Evolutionary conservation across 2,113 vertebrate species (phyloP).

Genomic region (Rhea americana): DNA sequence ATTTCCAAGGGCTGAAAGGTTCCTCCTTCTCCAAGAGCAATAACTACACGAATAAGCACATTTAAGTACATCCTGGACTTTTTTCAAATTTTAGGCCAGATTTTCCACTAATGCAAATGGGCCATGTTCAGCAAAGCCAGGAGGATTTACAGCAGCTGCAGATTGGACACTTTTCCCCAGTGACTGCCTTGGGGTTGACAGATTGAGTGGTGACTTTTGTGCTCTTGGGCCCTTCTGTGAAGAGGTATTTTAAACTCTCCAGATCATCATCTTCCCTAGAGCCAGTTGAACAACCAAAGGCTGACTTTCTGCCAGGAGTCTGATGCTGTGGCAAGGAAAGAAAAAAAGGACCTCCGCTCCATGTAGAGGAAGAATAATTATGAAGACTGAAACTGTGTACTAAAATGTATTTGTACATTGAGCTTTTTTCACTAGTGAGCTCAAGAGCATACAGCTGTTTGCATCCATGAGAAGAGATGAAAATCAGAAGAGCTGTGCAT

Average conservation of each 20-base stretch:
- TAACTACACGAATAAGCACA: neutral
- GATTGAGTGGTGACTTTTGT: neutral
- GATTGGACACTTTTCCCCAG: neutral
- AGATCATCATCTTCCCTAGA: conserved; percentile 9
- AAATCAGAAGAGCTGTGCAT: neutral
- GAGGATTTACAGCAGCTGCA: neutral
- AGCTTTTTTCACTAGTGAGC: neutral
- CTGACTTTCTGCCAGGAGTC: conserved; percentile 24
- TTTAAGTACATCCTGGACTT: neutral
- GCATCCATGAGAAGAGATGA: neutral
- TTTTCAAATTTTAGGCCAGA: neutral
- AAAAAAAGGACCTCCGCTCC: neutral
- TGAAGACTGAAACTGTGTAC: neutral
- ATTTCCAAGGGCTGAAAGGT: neutral
- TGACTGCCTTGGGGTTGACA: neutral
- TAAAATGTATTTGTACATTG: neutral
- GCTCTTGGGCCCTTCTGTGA: neutral
- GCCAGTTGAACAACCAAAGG: neutral
- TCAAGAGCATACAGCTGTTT: neutral
- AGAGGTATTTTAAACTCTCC: conserved; percentile 33
- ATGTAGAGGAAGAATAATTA: neutral
- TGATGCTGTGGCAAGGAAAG: neutral
- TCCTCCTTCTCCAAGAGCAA: neutral
- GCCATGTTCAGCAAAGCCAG: neutral
- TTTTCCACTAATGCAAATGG: neutral